Conservation (phyloP, 2,797 vertebrate genomes). For the Mus caroli region DNA sequence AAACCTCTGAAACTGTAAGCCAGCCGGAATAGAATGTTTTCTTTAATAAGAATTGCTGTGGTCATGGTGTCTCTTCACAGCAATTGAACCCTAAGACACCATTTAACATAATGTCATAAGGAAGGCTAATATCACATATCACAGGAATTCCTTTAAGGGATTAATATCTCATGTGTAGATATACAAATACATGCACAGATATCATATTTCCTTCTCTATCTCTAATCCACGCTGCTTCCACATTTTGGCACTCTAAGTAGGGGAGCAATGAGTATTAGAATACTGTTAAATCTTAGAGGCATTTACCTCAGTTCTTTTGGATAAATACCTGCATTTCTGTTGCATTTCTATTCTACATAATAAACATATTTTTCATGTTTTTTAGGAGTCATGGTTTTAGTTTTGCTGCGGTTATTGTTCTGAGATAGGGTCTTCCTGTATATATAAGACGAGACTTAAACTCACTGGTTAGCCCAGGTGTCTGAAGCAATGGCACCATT, state of each 20-base stretch:
- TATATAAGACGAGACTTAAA: not conserved
- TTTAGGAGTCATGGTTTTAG: not conserved
- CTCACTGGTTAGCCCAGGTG: not conserved
- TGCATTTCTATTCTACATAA: not conserved
- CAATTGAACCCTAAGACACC: not conserved
- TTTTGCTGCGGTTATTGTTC: not conserved
- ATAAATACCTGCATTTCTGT: not conserved
- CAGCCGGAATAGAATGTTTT: not conserved
- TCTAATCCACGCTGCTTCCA: not conserved
- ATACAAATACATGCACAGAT: not conserved
- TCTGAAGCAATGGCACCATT: not conserved
- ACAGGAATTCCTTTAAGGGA: not conserved
- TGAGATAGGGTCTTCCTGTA: not conserved
- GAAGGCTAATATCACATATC: not conserved
- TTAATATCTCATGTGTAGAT: not conserved
- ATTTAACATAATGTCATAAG: too few species aligned
- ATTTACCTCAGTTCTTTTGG: not conserved
- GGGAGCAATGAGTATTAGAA: not conserved
- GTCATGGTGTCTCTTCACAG: not conserved
- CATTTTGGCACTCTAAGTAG: not conserved
- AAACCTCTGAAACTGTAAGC: not conserved
- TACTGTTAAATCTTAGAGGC: not conserved
- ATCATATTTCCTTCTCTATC: not conserved
- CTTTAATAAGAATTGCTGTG: not conserved
- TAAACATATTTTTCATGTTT: not conserved